These are phyloP conservation scores for Rhea pennata DNA, from an alignment of 2,113 vertebrate genomes.

Conservation along the genomic window DNA sequence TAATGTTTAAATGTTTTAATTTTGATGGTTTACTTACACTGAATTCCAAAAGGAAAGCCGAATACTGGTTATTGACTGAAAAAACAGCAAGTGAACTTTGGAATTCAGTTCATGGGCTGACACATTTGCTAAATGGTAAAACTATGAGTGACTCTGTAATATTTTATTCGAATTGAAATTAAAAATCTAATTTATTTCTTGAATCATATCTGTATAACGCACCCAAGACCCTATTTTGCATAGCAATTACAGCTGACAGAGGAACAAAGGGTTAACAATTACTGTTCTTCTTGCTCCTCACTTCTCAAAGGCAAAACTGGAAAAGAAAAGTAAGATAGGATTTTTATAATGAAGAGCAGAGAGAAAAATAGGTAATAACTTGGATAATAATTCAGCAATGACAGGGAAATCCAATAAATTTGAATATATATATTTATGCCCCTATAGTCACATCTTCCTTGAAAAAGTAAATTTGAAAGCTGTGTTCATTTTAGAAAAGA, in stretches of 20 bases:
- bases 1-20: neutral
- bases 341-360: neutral
- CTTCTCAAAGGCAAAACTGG: neutral
- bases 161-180: neutral
- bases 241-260: neutral
- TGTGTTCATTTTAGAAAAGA: neutral
- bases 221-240: neutral
- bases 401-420: neutral
- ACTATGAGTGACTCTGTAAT: neutral
- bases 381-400: neutral
- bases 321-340: neutral
- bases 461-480: neutral
- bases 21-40: neutral
- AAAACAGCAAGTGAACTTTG: neutral
- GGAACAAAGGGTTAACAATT: neutral
- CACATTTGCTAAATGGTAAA: neutral
- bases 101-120: neutral
- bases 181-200: neutral
- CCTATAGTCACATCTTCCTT: neutral
- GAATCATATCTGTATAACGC: neutral
- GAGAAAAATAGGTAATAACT: neutral
- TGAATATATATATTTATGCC: neutral
- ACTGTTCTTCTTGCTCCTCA: neutral
- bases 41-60: neutral
- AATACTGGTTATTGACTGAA: neutral